Base-by-base conservation (phyloP, 2,113 vertebrate genomes). In the Dolichotis patagonum region DNA sequence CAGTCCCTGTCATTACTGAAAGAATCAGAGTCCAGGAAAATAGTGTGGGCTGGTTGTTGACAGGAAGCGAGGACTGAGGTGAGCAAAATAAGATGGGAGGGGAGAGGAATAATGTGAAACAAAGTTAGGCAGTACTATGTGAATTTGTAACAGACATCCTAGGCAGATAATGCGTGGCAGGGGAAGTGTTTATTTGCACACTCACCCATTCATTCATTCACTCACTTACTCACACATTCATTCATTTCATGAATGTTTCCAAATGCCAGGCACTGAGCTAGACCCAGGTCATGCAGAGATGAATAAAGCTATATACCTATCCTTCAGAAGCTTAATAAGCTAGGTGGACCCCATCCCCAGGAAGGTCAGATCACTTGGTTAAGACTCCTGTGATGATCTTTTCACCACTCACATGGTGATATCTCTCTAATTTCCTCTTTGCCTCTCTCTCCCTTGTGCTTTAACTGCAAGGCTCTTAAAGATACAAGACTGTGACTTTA, bases 11-110 rank as follows among this genome's bases (percentile, higher is more conserved):
- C 85, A 88, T 94, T n/a, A 2, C 56, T 56, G 93, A 54, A 43
- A 94, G 78, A 81, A 91, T 73, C 32, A 9, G 69, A 89, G 83
- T 95, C 89, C 75, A 75, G 83, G 84, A 86, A 94, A n/a, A 69
- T 0, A 56, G 56, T 63, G 69, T 93, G 83, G 65, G 92, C 83
- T 91, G 83, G 69, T 8, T 58, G 83, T n/a, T 52, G 52, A 43
- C 65, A 89, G 73, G 24, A 49, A 90, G 13, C 46, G 46, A 91
- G 83, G 60, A 46, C 13, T 16, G 83, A 88, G 69, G 75, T 87
- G 85, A 87, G 69, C 84, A 89, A 81, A 96, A 56, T 24, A 67
- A 3, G 49, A 62, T 71, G 62, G 54, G 86, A 92, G 78, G 63
- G 49, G 95, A 94, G 49, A 78, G 54, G 43, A 67, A 62, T 63